Base-by-base conservation (phyloP, 2,888 invertebrate genomes). In the Apotomis turbidana region DNA sequence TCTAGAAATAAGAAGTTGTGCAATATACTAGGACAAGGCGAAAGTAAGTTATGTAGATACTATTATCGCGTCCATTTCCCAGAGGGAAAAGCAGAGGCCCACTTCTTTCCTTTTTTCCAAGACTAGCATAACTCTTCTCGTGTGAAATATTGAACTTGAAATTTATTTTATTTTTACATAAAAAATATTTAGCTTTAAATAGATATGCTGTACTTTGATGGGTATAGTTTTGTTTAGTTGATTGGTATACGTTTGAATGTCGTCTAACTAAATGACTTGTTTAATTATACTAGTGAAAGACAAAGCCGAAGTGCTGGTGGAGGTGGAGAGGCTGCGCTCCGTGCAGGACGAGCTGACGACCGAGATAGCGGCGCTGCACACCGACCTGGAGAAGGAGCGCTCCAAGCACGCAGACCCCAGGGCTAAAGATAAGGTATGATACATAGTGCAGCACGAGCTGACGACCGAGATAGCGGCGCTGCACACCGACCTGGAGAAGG, bases 321-420 rank as follows among this genome's bases (percentile, higher is more conserved):
- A 97, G 85, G 94, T 97, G 64, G 96, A 96, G 78, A 94, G 95
- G 77, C 88, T 97, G 76, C 94, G 95, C 70, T 94, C 94, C 54
- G 95, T 96, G 57, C 95, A 96, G 79, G 94, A 95, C 72, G 97
- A 97, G 83, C 88, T 97, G 58, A 96, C 96, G 1, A 94, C 95
- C 0, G 96, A 97, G 89, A 94, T 97, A 54, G 91, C 95, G 8
- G 87, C 94, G 49, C 89, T 97, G 41, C 95, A 96, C 82, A 95
- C 95, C 5, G 95, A 96, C 73, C 88, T 97, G 54, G 97, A 97
- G 86, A 96, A 96, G 82, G 97, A 97, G 86, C 93, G 96, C 64
- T 96, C 97, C 4, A 96, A 95, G 88, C 87, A 93, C 79, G 84
- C 93, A 63, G 95, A 96, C 74, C 83, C 94, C 0, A 94, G 94